Evolutionary conservation across 2,888 invertebrate species (phyloP).

Genomic region (Chloromyia formosa): DNA sequence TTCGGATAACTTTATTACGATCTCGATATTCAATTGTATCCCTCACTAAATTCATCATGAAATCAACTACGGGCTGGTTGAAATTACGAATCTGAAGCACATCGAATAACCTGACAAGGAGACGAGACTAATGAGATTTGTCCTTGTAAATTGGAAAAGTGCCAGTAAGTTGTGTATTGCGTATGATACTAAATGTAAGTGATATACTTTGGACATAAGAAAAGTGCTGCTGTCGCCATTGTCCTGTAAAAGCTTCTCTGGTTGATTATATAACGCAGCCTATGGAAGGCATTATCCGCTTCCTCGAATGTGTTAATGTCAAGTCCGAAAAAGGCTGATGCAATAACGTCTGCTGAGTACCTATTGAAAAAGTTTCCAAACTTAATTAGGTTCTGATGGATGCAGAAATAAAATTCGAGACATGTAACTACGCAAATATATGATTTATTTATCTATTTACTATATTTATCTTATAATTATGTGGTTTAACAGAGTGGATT

Average conservation of each 20-base stretch:
- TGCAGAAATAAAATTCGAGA: too few species aligned
- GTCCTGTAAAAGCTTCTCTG: constrained; percentile 35
- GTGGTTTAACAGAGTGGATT: too few species aligned
- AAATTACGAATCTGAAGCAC: constrained; percentile 6
- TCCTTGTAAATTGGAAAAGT: too few species aligned
- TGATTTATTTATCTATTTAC: too few species aligned
- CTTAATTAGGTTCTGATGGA: too few species aligned
- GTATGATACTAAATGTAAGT: too few species aligned
- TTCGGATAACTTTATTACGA: constrained; percentile 54
- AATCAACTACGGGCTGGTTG: not conserved
- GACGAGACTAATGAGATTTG: too few species aligned
- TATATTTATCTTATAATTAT: too few species aligned
- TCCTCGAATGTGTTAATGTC: constrained; percentile 54
- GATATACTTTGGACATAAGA: constrained; percentile 49
- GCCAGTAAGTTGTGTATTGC: too few species aligned
- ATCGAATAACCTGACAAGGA: constrained; percentile 42
- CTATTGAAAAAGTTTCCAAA: constrained; percentile 48
- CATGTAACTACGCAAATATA: too few species aligned
- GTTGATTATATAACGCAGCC: constrained; percentile 1
- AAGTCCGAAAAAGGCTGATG: constrained; percentile 58
- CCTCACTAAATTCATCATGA: constrained; percentile 53
- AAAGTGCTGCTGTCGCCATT: constrained; percentile 43
- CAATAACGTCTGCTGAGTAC: constrained; percentile 59
- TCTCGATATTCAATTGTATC: constrained; percentile 58
- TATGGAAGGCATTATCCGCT: constrained; percentile 53